Conservation (phyloP, 2,797 vertebrate species). For the Bovichtus variegatus region DNA sequence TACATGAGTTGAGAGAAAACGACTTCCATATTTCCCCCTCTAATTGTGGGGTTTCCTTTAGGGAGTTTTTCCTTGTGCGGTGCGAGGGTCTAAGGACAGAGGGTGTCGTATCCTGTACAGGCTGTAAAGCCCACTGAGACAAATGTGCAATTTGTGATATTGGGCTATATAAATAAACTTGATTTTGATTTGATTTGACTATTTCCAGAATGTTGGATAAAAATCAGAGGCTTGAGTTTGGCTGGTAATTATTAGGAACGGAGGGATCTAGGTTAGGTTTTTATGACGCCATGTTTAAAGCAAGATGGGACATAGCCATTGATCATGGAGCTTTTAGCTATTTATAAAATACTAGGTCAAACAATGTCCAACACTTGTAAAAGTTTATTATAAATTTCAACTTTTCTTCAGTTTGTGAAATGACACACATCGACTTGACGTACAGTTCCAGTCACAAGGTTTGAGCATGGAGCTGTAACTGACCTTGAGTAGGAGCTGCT, state of each 20-base stretch:
- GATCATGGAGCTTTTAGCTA: background rate
- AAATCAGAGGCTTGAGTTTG: background rate
- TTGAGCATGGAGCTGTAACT: slow-evolving; percentile 35
- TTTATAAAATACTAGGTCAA: background rate
- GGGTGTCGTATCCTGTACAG: too few relatives aligned
- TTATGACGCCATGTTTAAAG: background rate
- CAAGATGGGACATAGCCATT: background rate
- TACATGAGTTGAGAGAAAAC: background rate
- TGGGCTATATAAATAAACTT: too few relatives aligned
- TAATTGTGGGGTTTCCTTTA: too few relatives aligned
- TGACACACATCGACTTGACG: background rate
- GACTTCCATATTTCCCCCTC: too few relatives aligned
- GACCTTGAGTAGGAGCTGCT: slow-evolving; percentile 90
- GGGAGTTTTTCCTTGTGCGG: too few relatives aligned
- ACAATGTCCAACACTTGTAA: background rate
- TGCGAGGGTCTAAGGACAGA: too few relatives aligned
- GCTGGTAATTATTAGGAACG: background rate
- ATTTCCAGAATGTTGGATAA: background rate
- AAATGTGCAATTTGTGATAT: too few relatives aligned
- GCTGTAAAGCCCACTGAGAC: too few relatives aligned
- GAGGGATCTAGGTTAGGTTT: background rate
- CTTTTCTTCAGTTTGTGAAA: background rate
- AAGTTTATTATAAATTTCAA: background rate
- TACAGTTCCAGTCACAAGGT: background rate
- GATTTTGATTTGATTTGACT: too few relatives aligned